Evolutionary conservation across 2,113 vertebrate species (phyloP).

Genomic region (Grantiella picta): DNA sequence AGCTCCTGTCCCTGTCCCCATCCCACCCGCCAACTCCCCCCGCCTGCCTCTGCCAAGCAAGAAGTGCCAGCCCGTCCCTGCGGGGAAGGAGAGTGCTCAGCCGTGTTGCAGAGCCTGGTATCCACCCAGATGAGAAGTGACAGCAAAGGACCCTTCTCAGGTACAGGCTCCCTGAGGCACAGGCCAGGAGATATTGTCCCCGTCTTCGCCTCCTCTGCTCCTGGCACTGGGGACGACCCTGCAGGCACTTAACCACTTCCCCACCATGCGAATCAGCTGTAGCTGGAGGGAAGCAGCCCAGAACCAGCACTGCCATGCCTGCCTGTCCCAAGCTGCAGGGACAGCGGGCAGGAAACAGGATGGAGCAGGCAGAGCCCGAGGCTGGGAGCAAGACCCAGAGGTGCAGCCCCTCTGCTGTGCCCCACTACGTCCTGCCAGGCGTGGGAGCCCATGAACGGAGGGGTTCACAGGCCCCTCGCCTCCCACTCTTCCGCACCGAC

Average conservation of each 20-base stretch:
- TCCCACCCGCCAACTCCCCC: neutral
- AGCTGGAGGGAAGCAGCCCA: neutral
- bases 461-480: neutral
- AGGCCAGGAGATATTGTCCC: neutral
- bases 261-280: neutral
- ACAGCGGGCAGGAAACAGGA: neutral
- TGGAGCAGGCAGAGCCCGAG: neutral
- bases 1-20: neutral
- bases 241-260: conserved; percentile 13
- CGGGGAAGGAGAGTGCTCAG: conserved; percentile 42
- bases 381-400: neutral
- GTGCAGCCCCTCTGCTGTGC: neutral
- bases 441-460: fast-evolving
- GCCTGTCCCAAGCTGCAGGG: neutral
- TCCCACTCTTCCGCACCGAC: neutral
- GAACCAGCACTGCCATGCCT: neutral
- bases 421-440: neutral
- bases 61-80: conserved; percentile 25
- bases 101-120: conserved; percentile 23
- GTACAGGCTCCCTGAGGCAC: neutral
- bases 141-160: conserved; percentile 53
- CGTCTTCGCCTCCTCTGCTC: neutral
- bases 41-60: neutral
- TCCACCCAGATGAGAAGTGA: conserved; percentile 56
- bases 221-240: neutral